Conservation (phyloP, 1,140 invertebrate species). For the Pogonus chalceus region DNA sequence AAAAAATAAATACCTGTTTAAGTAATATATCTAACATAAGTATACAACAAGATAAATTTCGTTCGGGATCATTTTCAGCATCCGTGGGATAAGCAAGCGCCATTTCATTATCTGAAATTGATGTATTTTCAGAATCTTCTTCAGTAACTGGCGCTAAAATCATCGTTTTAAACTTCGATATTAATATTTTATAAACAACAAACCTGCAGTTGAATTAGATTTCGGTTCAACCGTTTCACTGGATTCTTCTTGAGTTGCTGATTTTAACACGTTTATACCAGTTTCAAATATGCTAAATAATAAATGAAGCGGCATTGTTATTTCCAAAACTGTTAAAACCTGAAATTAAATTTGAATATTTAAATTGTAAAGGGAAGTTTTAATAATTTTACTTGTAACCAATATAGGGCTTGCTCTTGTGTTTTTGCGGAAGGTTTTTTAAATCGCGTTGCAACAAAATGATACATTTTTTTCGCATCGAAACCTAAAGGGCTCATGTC, state of each 20-base stretch:
- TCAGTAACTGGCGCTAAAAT: conserved; percentile 51
- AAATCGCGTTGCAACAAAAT: conserved; percentile 84
- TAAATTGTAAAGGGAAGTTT: not conserved
- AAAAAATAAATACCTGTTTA: conserved; percentile 76
- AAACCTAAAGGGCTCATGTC: conserved; percentile 93
- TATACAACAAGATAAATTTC: conserved; percentile 86
- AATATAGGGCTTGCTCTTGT: conserved; percentile 87
- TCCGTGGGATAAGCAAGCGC: conserved; percentile 47
- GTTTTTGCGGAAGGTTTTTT: conserved; percentile 74
- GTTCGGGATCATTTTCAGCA: conserved; percentile 53
- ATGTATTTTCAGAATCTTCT: conserved; percentile 58
- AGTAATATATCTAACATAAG: conserved; percentile 92
- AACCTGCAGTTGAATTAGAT: conserved; percentile 25
- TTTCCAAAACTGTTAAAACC: conserved; percentile 79
- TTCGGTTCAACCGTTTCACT: conserved; percentile 36
- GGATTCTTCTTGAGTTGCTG: conserved; percentile 41
- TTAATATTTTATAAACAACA: conserved; percentile 8
- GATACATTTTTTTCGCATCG: conserved; percentile 87
- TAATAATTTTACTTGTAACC: conserved; percentile 78
- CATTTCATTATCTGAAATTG: conserved; percentile 60
- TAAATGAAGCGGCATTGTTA: conserved; percentile 75
- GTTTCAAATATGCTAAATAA: conserved; percentile 83
- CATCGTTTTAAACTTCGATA: conserved; percentile 16
- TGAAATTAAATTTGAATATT: conserved; percentile 33
- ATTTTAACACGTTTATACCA: conserved; percentile 59